These are phyloP conservation scores for Notothenia rossii DNA, from an alignment of 2,113 vertebrate species.

Conservation along the genomic window DNA sequence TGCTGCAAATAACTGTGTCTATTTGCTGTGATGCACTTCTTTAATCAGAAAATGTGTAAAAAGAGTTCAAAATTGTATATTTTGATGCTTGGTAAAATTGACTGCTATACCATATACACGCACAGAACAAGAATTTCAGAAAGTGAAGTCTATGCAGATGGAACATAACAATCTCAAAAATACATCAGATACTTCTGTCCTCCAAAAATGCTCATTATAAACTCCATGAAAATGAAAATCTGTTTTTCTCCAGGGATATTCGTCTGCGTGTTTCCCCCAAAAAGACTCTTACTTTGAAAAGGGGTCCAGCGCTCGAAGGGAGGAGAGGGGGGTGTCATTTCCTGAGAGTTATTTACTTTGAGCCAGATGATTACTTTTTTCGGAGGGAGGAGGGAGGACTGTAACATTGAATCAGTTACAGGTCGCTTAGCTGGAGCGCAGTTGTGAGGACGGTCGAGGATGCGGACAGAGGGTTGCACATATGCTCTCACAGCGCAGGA, in stretches of 20 bases:
- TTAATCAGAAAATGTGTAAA: background rate
- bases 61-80: background rate
- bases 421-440: constrained; percentile 87
- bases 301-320: constrained; percentile 57
- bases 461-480: constrained; percentile 82
- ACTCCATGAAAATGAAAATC: background rate
- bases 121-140: background rate
- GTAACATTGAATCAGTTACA: constrained; percentile 95
- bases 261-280: background rate
- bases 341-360: constrained; percentile 97
- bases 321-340: constrained; percentile 87
- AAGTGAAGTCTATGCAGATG: background rate
- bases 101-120: background rate
- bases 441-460: constrained; percentile 83
- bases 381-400: constrained; percentile 89
- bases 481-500: constrained; percentile 79
- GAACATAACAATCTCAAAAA: background rate
- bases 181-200: background rate
- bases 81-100: accelerated
- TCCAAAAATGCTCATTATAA: background rate
- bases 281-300: constrained; percentile 91
- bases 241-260: constrained; percentile 8
- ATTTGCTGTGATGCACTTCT: background rate
- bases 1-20: background rate
- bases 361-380: constrained; percentile 88